Base-by-base conservation (phyloP, 2,113 vertebrate genomes). In the Pelusios castaneus region DNA sequence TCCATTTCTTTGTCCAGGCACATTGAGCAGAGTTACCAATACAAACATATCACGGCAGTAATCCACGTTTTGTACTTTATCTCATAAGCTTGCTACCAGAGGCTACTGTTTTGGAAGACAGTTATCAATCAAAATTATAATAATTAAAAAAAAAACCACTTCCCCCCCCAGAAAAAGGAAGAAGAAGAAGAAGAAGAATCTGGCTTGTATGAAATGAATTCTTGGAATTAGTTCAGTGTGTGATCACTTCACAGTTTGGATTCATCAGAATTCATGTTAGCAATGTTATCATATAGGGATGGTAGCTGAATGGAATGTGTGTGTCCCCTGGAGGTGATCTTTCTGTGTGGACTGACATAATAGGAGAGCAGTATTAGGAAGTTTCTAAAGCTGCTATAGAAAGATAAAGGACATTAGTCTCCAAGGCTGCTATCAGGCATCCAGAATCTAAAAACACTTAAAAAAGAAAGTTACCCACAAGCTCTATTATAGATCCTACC, bases 371-470 rank as follows among this genome's bases (percentile, higher is more conserved):
- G 58, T 41, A 14, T 52, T 45, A 78, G 78, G 31, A 94, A 51
- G 16, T 91, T 94, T 94, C 90, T 82, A 92, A 75, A 85, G 85
- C 77, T 90, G 63, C 85, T 93, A 21, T 89, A 89, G 77, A 82
- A 89, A 54, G 93, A 95, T 95, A 88, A 88, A 94, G 82, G 80
- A 43, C 45, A 84, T 94, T 56, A 54, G 8, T 94, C 73, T 89
- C 85, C 91, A 89, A 34, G 77, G 16, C 6, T 49, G 41, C 78
- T 94, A 47, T 90, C 89, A 81, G 34, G 38, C 8, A 58, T 89
- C 96, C 41, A 51, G 25, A 1, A 19, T 45, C 43, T 0, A 1
- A 87, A 81, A 63, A 97, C 83, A 58, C 56, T 8, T 7, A 6
- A 49, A 47, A 76, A 84, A 96, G 78, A 91, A 5, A 78, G 54